phyloP scores from a whole-genome alignment of 2,113 vertebrate genomes.

The Larimichthys polyactis region DNA sequence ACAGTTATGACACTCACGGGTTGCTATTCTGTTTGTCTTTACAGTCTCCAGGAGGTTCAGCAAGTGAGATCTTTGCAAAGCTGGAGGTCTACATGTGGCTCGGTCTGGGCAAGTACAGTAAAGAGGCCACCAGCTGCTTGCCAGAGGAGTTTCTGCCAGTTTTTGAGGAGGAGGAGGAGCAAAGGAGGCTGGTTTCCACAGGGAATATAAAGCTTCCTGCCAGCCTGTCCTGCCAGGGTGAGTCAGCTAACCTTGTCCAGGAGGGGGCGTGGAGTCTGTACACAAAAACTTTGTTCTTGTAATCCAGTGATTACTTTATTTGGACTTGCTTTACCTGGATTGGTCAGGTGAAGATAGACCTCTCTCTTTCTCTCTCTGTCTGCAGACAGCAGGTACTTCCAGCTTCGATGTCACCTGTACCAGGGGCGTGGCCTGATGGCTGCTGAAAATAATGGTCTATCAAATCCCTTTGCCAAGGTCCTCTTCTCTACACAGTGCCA shows the following conservation, averaged over 20 bases:
- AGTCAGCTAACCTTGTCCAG: slow-evolving; percentile 6
- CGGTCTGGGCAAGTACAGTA: slow-evolving; percentile 89
- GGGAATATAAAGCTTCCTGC: slow-evolving; percentile 77
- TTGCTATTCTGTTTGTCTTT: not conserved
- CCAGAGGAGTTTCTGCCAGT: slow-evolving; percentile 88
- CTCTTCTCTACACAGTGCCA: slow-evolving; percentile 94
- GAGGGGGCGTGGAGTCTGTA: no score
- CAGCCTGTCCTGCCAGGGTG: slow-evolving; percentile 88
- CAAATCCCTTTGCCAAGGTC: slow-evolving; percentile 91
- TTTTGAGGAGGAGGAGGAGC: slow-evolving; percentile 72
- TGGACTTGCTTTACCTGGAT: not conserved
- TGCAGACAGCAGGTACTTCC: slow-evolving; percentile 91
- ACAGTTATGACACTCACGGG: not conserved
- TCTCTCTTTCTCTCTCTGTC: slow-evolving; percentile 9
- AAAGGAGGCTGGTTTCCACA: not conserved
- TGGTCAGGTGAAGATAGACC: not conserved
- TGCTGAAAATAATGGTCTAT: slow-evolving; percentile 92
- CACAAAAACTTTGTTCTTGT: not conserved
- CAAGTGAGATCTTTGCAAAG: slow-evolving; percentile 91
- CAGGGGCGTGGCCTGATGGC: slow-evolving; percentile 92
- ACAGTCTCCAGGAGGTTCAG: slow-evolving; percentile 85
- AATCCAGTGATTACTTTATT: not conserved
- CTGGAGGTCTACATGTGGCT: slow-evolving; percentile 95
- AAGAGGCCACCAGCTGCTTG: slow-evolving; percentile 86
- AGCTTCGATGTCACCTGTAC: slow-evolving; percentile 93